Conservation (phyloP, 2,888 invertebrate species). For the Apodemia mormo region DNA sequence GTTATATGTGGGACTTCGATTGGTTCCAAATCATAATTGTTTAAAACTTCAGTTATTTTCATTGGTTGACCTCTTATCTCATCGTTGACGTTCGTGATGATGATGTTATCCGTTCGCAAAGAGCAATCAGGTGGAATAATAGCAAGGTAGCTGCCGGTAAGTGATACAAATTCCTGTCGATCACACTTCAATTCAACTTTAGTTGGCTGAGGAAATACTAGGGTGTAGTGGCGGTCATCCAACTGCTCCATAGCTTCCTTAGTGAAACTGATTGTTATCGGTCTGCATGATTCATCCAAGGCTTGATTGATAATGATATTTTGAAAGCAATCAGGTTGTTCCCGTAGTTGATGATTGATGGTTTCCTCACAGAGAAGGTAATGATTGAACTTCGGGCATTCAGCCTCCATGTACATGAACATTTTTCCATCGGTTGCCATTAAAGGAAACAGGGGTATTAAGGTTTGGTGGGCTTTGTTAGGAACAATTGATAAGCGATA, state of each 20-base stretch:
- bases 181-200: constrained; percentile 25
- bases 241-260: constrained; percentile 29
- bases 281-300: constrained; percentile 22
- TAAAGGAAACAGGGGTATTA: constrained; percentile 24
- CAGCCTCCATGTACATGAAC: too few species aligned
- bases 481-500: constrained; percentile 20
- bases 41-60: constrained; percentile 4
- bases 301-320: too few species aligned
- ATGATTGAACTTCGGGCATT: too few species aligned
- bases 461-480: constrained; percentile 22
- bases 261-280: not conserved
- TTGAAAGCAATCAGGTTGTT: too few species aligned
- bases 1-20: too few species aligned
- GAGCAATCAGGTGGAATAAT: constrained; percentile 17
- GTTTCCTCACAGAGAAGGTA: too few species aligned
- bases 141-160: not conserved
- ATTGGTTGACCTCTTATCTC: constrained; percentile 10
- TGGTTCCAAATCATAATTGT: not conserved
- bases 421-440: too few species aligned
- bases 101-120: not conserved
- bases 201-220: constrained; percentile 28
- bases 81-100: constrained; percentile 6
- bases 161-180: not conserved
- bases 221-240: too few species aligned
- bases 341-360: too few species aligned